Conservation (phyloP, 2,113 vertebrate species). For the Coptodon rendalli region DNA sequence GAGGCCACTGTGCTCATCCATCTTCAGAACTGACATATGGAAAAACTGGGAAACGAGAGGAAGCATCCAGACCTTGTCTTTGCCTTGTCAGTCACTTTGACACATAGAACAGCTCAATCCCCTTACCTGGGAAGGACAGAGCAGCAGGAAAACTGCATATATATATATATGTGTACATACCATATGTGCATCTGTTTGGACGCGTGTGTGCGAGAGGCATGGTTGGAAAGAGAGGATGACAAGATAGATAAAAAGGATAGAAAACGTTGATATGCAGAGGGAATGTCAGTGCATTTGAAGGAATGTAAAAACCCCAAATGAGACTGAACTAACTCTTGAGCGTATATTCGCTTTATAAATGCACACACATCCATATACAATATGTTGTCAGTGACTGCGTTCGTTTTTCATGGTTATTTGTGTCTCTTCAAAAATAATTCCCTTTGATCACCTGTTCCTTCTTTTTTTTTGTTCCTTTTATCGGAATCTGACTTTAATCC, state of each 20-base stretch:
- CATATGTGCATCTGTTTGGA: neutral
- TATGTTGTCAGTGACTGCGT: neutral
- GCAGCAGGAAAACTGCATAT: neutral
- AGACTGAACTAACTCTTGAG: neutral
- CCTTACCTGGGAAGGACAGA: constrained; percentile 29
- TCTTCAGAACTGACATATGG: constrained; percentile 22
- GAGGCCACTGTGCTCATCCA: constrained; percentile 8
- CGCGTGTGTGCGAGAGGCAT: neutral
- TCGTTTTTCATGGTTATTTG: neutral
- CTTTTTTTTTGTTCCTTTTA: neutral
- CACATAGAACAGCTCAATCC: constrained; percentile 48
- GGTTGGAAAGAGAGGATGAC: neutral
- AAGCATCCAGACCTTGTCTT: constrained; percentile 3
- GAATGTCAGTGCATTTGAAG: neutral
- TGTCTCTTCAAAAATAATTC: neutral
- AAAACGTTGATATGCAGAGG: neutral
- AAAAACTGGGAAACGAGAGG: constrained; percentile 24
- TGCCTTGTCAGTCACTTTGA: constrained; percentile 28
- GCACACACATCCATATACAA: neutral
- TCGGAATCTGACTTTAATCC: neutral
- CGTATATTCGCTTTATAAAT: neutral
- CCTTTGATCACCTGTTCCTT: neutral
- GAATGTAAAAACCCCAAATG: neutral
- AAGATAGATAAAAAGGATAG: constrained; percentile 16
- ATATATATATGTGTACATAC: neutral